Conservation (phyloP, 2,888 invertebrate species). For the Troides oblongomaculatus region DNA sequence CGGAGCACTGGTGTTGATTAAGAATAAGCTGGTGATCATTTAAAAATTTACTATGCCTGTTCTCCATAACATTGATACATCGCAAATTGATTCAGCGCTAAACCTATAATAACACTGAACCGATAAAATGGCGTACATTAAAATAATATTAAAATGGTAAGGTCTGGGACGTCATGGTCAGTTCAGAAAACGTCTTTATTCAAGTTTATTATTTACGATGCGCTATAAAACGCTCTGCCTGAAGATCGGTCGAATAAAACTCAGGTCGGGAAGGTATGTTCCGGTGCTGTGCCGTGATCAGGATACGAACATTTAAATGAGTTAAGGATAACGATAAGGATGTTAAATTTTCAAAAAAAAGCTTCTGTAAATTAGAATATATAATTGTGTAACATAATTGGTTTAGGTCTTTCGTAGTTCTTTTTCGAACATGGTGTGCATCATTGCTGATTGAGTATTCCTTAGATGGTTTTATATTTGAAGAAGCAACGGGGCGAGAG, state of each 20-base stretch:
- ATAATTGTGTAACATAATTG: no score
- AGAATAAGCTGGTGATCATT: constrained; percentile 12
- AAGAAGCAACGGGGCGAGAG: no score
- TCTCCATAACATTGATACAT: constrained; percentile 24
- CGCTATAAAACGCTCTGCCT: constrained; percentile 67
- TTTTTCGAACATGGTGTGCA: no score
- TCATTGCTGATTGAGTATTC: no score
- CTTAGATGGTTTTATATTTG: no score
- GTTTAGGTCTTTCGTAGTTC: no score
- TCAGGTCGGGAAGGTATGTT: constrained; percentile 58
- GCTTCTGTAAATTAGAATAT: no score
- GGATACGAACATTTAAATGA: constrained; percentile 55
- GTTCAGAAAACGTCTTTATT: constrained; percentile 75
- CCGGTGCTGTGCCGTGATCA: constrained; percentile 41
- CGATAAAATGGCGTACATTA: constrained; percentile 60
- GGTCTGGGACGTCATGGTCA: constrained; percentile 53
- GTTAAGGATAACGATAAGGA: constrained; percentile 34
- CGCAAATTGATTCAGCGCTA: constrained; percentile 65
- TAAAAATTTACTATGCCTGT: constrained; percentile 20
- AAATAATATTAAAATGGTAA: constrained; percentile 72
- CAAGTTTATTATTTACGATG: constrained; percentile 64
- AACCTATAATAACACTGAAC: constrained; percentile 54
- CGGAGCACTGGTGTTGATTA: background rate
- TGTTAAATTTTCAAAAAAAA: no score
- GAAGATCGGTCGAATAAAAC: constrained; percentile 69